Evolutionary conservation across 1,140 invertebrate species (phyloP).

Genomic region (Ceratina australensis): DNA sequence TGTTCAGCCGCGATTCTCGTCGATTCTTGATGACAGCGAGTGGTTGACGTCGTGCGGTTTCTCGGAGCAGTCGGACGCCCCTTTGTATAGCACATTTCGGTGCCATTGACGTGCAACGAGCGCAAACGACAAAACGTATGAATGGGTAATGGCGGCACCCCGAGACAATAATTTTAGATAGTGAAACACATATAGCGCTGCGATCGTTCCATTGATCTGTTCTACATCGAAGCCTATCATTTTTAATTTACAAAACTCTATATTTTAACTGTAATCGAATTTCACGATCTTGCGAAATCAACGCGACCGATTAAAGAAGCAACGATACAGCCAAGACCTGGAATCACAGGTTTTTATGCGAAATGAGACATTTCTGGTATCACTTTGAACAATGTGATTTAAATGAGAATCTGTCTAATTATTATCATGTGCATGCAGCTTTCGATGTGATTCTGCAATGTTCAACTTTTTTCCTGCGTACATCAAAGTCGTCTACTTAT

Average conservation of each 20-base stretch:
- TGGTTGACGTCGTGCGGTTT: neutral
- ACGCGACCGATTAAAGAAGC: too few relatives aligned
- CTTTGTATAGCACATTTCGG: slow-evolving; percentile 24
- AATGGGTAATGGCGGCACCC: slow-evolving; percentile 70
- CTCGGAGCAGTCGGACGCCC: neutral
- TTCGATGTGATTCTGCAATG: too few relatives aligned
- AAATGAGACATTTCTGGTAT: too few relatives aligned
- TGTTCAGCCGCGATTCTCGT: neutral
- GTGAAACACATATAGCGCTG: slow-evolving; percentile 50
- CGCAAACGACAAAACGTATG: slow-evolving; percentile 53
- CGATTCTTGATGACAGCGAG: neutral
- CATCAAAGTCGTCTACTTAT: neutral
- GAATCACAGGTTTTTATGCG: too few relatives aligned
- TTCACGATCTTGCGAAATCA: too few relatives aligned
- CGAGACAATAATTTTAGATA: slow-evolving; percentile 59
- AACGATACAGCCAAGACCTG: too few relatives aligned
- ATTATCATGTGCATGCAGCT: too few relatives aligned
- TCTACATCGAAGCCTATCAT: slow-evolving; percentile 31
- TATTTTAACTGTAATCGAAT: neutral
- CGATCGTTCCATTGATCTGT: slow-evolving; percentile 50
- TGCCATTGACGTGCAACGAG: slow-evolving; percentile 61
- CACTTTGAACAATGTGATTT: too few relatives aligned
- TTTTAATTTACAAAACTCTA: neutral
- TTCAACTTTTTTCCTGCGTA: too few relatives aligned
- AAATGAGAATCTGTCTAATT: too few relatives aligned